Evolutionary conservation across 2,113 vertebrate genomes (phyloP).

Genomic region (Ciconia stormi): DNA sequence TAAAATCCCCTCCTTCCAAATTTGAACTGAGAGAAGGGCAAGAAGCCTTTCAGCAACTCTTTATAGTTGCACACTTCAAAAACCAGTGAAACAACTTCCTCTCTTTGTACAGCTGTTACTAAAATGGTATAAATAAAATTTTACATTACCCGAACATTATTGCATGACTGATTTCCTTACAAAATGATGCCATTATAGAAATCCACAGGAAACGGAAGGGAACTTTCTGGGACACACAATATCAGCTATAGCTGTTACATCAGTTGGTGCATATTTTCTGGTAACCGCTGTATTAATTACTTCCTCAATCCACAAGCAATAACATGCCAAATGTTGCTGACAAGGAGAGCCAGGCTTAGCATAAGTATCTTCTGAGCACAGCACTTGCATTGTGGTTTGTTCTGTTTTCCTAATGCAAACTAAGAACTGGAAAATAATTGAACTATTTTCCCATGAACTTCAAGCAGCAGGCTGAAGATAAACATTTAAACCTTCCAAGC

Average conservation of each 20-base stretch:
- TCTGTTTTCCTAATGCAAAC: background rate
- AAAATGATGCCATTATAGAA: background rate
- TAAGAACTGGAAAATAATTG: background rate
- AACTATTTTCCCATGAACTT: background rate
- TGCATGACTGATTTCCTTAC: constrained; percentile 28
- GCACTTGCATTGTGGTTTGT: background rate
- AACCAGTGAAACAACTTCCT: background rate
- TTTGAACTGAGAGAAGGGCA: background rate
- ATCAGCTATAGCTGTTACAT: background rate
- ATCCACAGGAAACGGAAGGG: constrained; percentile 45
- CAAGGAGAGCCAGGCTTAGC: background rate
- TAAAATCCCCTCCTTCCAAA: background rate
- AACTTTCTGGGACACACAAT: background rate
- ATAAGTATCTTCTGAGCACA: background rate
- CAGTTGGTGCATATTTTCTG: background rate
- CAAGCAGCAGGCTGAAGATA: background rate
- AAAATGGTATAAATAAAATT: constrained; percentile 18
- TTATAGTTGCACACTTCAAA: background rate
- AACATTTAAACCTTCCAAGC: background rate
- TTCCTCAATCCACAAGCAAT: constrained; percentile 1
- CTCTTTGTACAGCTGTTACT: constrained; percentile 22
- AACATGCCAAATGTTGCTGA: background rate
- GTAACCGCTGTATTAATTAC: constrained; percentile 18
- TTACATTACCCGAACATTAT: background rate
- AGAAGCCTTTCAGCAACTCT: background rate